Base-by-base conservation (phyloP, 2,113 vertebrate genomes). In the Falco punctatus region DNA sequence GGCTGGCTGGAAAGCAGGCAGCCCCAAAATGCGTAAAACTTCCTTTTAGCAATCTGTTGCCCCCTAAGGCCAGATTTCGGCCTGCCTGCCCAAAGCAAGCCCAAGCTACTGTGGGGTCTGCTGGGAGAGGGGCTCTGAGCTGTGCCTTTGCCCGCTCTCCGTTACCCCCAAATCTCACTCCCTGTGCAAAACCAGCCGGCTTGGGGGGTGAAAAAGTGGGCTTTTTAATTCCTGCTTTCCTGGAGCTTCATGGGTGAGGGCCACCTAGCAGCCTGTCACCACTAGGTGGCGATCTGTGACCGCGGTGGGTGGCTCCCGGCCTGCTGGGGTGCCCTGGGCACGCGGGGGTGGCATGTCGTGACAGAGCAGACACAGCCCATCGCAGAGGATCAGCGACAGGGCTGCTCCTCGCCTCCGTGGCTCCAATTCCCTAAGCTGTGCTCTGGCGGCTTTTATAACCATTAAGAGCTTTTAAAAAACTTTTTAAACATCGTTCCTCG, bases 121-220 rank as follows among this genome's bases (percentile, higher is more conserved):
- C 8, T 42, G 5, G 38, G 1, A 1, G 23, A 7, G 23, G 5
- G 26, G 8, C 35, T 27, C n/a, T 8, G 20, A 13, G 35, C 49
- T 28, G 24, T 6, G 13, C 15, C 19, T 20, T 33, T 1, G 1
- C 30, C 15, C 0, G 0, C 4, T 28, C 30, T 46, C 30, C 4
- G 7, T 38, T 38, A 3, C 30, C 24, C 2, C 2, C 54, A 18
- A 22, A 22, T 44, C 20, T 30, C 6, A 38, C 40, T 11, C 15
- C 7, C 51, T 1, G 2, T 13, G 16, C 17, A 13, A 52, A 72
- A 46, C 23, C 13, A 17, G 6, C 5, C 4, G 4, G 24, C 3
- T 69, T 12, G 35, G 35, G 32, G 8, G 38, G 38, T 38, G 22
- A 18, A 74, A 73, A 62, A 5, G 0, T 4, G 9, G 14, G 5